Conservation (phyloP, 2,113 vertebrate species). For the Leiothrix lutea region DNA sequence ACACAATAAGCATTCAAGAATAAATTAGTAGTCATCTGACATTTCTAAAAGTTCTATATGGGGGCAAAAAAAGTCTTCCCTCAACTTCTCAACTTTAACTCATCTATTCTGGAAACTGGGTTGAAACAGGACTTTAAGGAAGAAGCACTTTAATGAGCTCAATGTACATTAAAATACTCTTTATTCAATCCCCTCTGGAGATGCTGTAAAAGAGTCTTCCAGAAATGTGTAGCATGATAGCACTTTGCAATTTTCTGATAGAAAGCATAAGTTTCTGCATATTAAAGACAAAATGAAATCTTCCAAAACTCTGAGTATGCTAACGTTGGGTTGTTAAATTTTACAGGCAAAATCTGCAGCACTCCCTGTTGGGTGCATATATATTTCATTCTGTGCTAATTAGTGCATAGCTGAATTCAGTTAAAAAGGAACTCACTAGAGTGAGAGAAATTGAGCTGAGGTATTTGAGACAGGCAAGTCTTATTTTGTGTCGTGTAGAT, state of each 20-base stretch:
- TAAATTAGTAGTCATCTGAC: neutral
- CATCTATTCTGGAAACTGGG: neutral
- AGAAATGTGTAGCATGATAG: neutral
- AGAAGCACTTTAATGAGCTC: neutral
- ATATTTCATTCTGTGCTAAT: neutral
- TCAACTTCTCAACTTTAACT: neutral
- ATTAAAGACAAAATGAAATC: constrained; percentile 24
- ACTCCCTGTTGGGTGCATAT: neutral
- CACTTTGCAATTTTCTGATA: neutral
- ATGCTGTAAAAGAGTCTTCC: neutral
- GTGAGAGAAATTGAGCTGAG: neutral
- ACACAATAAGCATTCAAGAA: neutral
- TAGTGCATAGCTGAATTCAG: neutral
- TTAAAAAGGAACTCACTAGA: neutral
- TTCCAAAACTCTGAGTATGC: neutral
- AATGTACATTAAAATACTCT: neutral
- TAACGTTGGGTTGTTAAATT: constrained; percentile 17
- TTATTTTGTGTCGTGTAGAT: neutral
- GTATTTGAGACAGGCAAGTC: neutral
- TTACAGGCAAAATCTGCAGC: neutral
- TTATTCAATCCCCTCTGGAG: neutral
- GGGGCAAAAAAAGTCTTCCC: neutral
- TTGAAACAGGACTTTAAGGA: neutral
- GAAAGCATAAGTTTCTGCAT: neutral
- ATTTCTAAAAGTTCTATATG: neutral